phyloP scores from a whole-genome alignment of 2,797 vertebrate genomes.

The Epinephelus coioides region DNA sequence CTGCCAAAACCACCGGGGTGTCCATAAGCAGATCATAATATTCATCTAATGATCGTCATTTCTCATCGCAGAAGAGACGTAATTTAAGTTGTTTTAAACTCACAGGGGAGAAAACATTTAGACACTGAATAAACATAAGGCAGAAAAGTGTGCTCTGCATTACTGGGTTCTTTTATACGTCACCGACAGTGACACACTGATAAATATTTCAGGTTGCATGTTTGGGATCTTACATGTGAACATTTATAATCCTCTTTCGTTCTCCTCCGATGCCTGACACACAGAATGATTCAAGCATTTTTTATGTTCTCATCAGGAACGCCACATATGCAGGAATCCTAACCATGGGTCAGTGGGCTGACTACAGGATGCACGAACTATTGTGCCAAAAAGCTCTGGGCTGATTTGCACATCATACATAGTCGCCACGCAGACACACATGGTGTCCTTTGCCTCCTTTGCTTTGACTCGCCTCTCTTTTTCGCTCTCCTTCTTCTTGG shows the following conservation, averaged over 20 bases:
- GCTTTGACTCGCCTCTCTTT: conserved; percentile 45
- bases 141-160: background rate
- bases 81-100: conserved; percentile 27
- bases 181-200: conserved; percentile 7
- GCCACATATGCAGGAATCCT: conserved; percentile 55
- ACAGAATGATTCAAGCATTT: conserved; percentile 36
- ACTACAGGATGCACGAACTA: conserved; percentile 54
- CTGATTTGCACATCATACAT: conserved; percentile 70
- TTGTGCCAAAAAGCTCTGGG: conserved; percentile 72
- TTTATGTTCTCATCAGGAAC: conserved; percentile 49
- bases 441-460: conserved; percentile 48
- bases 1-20: conserved; percentile 48
- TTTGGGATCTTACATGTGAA: conserved; percentile 29
- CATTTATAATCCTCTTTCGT: conserved; percentile 34
- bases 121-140: conserved; percentile 4
- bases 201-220: conserved; percentile 60
- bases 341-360: conserved; percentile 74
- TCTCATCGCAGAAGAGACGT: conserved; percentile 16
- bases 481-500: conserved; percentile 20
- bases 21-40: conserved; percentile 49
- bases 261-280: conserved; percentile 16
- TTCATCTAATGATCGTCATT: conserved; percentile 48
- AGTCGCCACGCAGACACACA: conserved; percentile 53
- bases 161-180: background rate
- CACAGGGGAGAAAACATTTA: background rate